Evolutionary conservation across 2,113 vertebrate species (phyloP).

Genomic region (Plecotus auritus): DNA sequence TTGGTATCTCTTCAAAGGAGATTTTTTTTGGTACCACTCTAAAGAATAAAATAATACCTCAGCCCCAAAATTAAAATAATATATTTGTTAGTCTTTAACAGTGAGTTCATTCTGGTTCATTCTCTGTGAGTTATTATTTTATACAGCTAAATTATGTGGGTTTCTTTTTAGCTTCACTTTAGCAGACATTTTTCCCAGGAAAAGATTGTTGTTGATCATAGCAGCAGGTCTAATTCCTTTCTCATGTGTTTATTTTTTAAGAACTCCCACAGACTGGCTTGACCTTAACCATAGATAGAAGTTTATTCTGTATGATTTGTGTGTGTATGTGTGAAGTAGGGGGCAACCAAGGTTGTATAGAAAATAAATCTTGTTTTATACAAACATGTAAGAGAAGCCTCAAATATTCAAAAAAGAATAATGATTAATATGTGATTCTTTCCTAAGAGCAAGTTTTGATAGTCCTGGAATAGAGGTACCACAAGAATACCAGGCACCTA

Average conservation of each 20-base stretch:
- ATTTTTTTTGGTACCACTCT: not conserved
- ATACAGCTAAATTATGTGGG: not conserved
- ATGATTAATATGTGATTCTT: slow-evolving; percentile 11
- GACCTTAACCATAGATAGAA: not conserved
- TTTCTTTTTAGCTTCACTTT: slow-evolving; percentile 24
- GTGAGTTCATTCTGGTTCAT: slow-evolving; percentile 19
- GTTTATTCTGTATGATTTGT: slow-evolving; percentile 13
- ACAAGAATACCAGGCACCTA: not conserved
- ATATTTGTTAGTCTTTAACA: slow-evolving; percentile 16
- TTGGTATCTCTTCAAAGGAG: slow-evolving; percentile 33
- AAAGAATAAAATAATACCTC: not conserved
- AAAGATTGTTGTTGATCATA: not conserved
- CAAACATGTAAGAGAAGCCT: slow-evolving; percentile 17
- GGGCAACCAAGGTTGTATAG: not conserved
- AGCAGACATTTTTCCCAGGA: slow-evolving; percentile 37
- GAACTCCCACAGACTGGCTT: slow-evolving; percentile 26
- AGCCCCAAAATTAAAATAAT: not conserved
- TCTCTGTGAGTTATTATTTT: slow-evolving; percentile 30
- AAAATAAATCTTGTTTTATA: slow-evolving; percentile 5
- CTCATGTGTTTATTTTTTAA: slow-evolving; percentile 43
- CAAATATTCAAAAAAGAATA: not conserved
- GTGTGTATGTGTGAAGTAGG: not conserved
- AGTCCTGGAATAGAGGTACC: not conserved
- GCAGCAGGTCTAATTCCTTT: slow-evolving; percentile 32
- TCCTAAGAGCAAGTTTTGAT: slow-evolving; percentile 4